Conservation (phyloP, 2,888 invertebrate species). For the Isotomurus palustris region DNA sequence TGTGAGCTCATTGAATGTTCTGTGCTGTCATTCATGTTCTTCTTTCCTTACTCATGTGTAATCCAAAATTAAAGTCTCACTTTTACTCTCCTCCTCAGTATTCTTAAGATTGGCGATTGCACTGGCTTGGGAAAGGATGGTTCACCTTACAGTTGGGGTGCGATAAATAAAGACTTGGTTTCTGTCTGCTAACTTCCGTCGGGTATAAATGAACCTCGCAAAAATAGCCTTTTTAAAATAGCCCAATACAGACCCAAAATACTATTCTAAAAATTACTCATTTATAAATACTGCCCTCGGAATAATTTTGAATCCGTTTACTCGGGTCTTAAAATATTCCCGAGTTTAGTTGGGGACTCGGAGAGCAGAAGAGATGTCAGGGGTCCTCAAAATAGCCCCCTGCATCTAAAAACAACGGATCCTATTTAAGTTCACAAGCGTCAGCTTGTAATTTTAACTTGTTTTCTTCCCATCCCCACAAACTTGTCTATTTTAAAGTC, state of each 20-base stretch:
- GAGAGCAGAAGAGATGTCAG: neutral
- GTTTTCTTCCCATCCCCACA: neutral
- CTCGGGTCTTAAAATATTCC: no score
- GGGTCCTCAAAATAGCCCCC: slow-evolving; percentile 7
- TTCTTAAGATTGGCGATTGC: slow-evolving; percentile 13
- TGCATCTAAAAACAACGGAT: slow-evolving; percentile 10
- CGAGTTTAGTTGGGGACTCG: neutral
- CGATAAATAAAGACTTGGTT: slow-evolving; percentile 15
- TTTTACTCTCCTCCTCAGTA: slow-evolving; percentile 29
- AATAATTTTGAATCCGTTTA: slow-evolving; percentile 19
- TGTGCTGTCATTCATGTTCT: slow-evolving; percentile 1
- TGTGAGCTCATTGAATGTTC: no score
- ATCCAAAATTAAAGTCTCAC: slow-evolving; percentile 35
- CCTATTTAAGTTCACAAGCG: slow-evolving; percentile 4
- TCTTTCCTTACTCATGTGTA: slow-evolving; percentile 6
- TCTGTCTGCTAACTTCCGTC: no score
- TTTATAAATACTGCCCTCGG: slow-evolving; percentile 17
- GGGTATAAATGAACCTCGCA: slow-evolving; percentile 26
- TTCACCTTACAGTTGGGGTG: slow-evolving; percentile 1
- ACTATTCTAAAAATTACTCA: slow-evolving; percentile 18
- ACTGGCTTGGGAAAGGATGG: slow-evolving; percentile 8
- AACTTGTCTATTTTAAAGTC: slow-evolving; percentile 2
- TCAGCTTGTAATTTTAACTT: slow-evolving; percentile 9
- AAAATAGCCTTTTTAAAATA: slow-evolving; percentile 37
- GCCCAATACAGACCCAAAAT: slow-evolving; percentile 20